Percentiles rank a stretch among this genome's conserved stretches.
Evolutionary conservation across 2,888 invertebrate genomes (phyloP).

Genomic region (Aphodius granarius): DNA sequence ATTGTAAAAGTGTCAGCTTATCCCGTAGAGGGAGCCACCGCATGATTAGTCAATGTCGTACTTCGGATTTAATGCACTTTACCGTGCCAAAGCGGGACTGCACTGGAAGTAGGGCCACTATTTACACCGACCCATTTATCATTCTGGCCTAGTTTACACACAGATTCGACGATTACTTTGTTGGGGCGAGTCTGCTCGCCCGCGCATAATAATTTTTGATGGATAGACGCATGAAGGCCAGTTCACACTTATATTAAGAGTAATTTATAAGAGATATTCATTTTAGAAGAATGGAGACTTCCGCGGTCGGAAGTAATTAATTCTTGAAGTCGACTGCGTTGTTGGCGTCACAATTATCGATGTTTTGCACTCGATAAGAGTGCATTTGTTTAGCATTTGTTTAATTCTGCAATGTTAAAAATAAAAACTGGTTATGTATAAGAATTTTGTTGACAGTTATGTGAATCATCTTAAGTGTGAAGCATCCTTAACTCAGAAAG

Average conservation of each 20-base stretch:
- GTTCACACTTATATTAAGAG: not conserved
- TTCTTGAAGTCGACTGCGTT: too few relatives aligned
- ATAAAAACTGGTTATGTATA: too few relatives aligned
- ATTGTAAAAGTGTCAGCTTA: not conserved
- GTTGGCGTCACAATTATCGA: too few relatives aligned
- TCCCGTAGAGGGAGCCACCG: not conserved
- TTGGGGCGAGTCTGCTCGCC: not conserved
- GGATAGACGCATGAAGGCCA: not conserved
- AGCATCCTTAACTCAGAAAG: not conserved
- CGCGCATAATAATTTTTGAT: not conserved
- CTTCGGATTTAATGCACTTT: not conserved
- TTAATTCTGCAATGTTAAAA: too few relatives aligned
- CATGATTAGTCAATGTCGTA: not conserved
- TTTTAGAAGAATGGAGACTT: too few relatives aligned
- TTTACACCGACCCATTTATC: not conserved
- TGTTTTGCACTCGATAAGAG: too few relatives aligned
- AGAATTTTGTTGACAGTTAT: too few relatives aligned
- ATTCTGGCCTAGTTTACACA: not conserved
- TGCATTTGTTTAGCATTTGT: too few relatives aligned
- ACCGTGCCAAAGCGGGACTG: not conserved
- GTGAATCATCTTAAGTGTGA: not conserved
- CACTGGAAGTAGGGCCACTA: not conserved
- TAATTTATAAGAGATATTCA: too few relatives aligned
- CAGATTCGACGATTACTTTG: not conserved
- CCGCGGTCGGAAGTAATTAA: too few relatives aligned